These are phyloP conservation scores for Rhea americana DNA, from an alignment of 2,113 vertebrate species.

Conservation along the genomic window DNA sequence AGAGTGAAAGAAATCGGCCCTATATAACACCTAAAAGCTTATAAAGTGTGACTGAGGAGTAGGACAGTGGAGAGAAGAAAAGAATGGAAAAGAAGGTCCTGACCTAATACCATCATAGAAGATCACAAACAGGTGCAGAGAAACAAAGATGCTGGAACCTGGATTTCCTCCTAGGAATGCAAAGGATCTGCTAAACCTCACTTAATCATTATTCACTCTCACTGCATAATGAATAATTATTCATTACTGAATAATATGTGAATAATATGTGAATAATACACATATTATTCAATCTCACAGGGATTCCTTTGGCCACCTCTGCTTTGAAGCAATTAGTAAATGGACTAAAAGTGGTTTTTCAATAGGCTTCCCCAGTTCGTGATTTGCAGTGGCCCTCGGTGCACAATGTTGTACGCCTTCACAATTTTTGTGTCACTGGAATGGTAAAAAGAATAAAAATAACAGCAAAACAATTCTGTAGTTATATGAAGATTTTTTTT, in stretches of 20 bases:
- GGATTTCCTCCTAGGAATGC: neutral
- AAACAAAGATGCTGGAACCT: neutral
- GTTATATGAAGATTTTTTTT: neutral
- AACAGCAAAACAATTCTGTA: neutral
- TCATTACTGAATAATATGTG: too few relatives aligned
- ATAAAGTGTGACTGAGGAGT: neutral
- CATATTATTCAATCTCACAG: too few relatives aligned
- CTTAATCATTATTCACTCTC: neutral
- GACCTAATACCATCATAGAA: neutral
- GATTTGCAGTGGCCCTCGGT: neutral
- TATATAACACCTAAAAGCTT: neutral
- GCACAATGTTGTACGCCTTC: fast-evolving
- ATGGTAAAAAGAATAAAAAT: neutral
- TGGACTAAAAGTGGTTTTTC: neutral
- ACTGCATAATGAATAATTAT: too few relatives aligned
- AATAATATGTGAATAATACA: too few relatives aligned
- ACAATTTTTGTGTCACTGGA: neutral
- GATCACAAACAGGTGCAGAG: neutral
- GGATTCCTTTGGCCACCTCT: neutral
- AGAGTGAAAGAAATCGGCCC: neutral
- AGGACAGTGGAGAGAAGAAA: neutral
- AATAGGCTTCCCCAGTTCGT: neutral
- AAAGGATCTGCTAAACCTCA: neutral
- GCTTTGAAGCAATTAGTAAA: neutral
- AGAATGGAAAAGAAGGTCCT: neutral